phyloP scores from a whole-genome alignment of 1,140 invertebrate genomes.

The Chlorops oryzae region DNA sequence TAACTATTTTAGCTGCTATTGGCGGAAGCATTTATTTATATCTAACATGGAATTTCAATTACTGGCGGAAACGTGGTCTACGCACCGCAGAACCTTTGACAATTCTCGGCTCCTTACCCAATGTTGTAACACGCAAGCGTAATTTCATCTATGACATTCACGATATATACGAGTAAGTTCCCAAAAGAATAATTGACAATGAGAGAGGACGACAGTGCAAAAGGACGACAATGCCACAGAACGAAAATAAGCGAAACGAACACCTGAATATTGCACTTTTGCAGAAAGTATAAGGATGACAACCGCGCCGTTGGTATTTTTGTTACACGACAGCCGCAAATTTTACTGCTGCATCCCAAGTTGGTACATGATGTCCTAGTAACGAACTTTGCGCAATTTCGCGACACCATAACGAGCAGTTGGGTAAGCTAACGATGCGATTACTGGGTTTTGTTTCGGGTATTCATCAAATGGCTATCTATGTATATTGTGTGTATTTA shows the following conservation, averaged over 20 bases:
- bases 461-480: neutral
- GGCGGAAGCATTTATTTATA: slow-evolving; percentile 46
- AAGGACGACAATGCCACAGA: neutral
- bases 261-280: slow-evolving; percentile 14
- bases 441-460: too few relatives aligned
- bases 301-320: slow-evolving; percentile 46
- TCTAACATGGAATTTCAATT: slow-evolving; percentile 43
- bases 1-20: too few relatives aligned
- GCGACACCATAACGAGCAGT: slow-evolving; percentile 34
- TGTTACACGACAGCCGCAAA: slow-evolving; percentile 44
- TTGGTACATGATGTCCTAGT: slow-evolving; percentile 51
- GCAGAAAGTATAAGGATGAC: slow-evolving; percentile 32
- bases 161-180: slow-evolving; percentile 27
- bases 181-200: neutral
- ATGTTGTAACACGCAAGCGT: slow-evolving; percentile 26
- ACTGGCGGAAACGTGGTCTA: slow-evolving; percentile 38
- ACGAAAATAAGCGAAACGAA: too few relatives aligned
- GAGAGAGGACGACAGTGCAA: neutral
- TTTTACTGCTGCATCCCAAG: slow-evolving; percentile 51
- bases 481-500: neutral
- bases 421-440: slow-evolving; percentile 25
- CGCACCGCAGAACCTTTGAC: slow-evolving; percentile 31
- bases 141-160: slow-evolving; percentile 33
- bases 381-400: slow-evolving; percentile 47
- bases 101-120: slow-evolving; percentile 50